phyloP scores from a whole-genome alignment of 2,888 invertebrate species.

The Drosophila barbarae region DNA sequence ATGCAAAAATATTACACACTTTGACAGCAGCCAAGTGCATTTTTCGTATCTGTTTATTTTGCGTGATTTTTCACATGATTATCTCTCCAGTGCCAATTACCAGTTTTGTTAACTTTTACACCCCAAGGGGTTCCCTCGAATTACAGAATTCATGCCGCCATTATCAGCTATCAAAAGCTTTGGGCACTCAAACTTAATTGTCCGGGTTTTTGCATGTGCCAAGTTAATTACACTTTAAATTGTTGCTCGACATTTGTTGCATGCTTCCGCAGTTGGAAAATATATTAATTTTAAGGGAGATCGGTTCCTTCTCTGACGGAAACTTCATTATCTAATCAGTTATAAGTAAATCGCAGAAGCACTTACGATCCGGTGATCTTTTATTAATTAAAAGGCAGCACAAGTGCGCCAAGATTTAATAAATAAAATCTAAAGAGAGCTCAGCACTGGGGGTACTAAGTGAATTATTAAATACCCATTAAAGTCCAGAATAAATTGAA shows the following conservation, averaged over 20 bases:
- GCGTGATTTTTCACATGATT: slow-evolving; percentile 64
- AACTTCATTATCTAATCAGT: slow-evolving; percentile 6
- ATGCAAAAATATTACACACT: neutral
- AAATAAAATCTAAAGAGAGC: neutral
- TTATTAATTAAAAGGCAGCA: slow-evolving; percentile 21
- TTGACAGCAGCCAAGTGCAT: slow-evolving; percentile 28
- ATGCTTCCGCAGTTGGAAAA: slow-evolving; percentile 13
- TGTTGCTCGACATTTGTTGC: slow-evolving; percentile 46
- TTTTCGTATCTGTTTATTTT: slow-evolving; percentile 46
- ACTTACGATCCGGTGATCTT: slow-evolving; percentile 25
- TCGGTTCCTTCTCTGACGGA: slow-evolving; percentile 12
- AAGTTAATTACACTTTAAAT: slow-evolving; percentile 39
- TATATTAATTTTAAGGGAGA: neutral
- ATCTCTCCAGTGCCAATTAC: slow-evolving; percentile 52
- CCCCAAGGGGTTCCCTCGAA: slow-evolving; percentile 18
- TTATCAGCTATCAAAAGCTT: slow-evolving; percentile 40
- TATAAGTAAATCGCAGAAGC: neutral
- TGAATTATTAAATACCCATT: slow-evolving; percentile 18
- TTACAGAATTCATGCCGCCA: slow-evolving; percentile 23
- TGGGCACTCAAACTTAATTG: slow-evolving; percentile 35
- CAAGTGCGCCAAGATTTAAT: slow-evolving; percentile 7
- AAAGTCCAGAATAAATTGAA: slow-evolving; percentile 3
- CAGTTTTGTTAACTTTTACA: slow-evolving; percentile 53
- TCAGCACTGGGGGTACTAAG: neutral
- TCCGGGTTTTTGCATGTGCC: slow-evolving; percentile 30